phyloP scores from a whole-genome alignment of 2,113 vertebrate species.

The Heloderma charlesbogerti region DNA sequence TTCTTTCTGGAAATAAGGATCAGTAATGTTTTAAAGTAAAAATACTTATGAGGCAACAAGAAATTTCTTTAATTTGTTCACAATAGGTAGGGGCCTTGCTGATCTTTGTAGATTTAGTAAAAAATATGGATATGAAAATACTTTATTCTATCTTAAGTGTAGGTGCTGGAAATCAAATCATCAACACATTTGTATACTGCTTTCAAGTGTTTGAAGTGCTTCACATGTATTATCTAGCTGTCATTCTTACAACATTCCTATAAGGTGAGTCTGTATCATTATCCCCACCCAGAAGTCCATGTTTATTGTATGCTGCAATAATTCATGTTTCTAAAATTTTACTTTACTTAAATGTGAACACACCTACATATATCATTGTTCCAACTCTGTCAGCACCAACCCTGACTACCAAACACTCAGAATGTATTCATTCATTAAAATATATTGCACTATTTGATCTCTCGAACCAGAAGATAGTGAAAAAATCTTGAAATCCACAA shows the following conservation, averaged over 20 bases:
- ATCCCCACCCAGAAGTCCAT: background rate
- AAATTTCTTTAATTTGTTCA: background rate
- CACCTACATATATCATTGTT: background rate
- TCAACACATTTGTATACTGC: background rate
- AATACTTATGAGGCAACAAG: accelerated
- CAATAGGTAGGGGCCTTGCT: accelerated
- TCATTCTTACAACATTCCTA: background rate
- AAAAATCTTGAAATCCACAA: background rate
- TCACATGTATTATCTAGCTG: background rate
- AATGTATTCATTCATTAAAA: background rate
- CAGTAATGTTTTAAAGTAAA: slow-evolving; percentile 43
- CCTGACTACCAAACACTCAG: background rate
- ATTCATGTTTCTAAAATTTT: background rate
- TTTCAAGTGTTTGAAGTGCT: background rate
- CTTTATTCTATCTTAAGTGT: background rate
- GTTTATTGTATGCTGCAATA: no score
- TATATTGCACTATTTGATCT: background rate
- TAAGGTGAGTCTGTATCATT: background rate
- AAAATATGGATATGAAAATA: background rate
- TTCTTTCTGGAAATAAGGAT: slow-evolving; percentile 85
- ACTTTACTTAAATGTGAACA: background rate
- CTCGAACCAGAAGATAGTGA: background rate
- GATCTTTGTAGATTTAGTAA: background rate
- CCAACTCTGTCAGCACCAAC: background rate
- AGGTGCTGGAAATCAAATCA: background rate